Base-by-base conservation (phyloP, 1,140 invertebrate genomes). In the Arctopsyche grandis region DNA sequence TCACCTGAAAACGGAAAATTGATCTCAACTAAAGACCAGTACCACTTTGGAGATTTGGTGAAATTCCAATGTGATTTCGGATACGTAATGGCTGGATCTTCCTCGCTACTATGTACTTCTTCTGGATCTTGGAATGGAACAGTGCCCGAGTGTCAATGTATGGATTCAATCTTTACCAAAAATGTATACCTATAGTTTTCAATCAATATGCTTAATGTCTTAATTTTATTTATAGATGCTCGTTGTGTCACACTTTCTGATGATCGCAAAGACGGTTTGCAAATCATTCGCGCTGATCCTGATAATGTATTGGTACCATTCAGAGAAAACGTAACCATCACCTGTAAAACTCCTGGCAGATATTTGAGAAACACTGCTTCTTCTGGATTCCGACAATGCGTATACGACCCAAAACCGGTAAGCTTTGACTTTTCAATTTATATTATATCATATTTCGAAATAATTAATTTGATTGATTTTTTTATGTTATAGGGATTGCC, bases 21-120 rank as follows among this genome's bases (percentile, higher is more conserved):
- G 46, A 86, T 99, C 14, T 93, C 95, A 0, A 96, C 95, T 0
- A 94, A 94, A 83, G 89, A 89, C 29, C 90, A 93, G 82, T 97
- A 94, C 86, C 95, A 97, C 83, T 99, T 96, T 86, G 96, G 96
- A 0, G 97, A 98, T 86, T 87, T 95, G 43, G 93, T 98, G 0
- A 92, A 91, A 78, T 99, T 99, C 90, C 94, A 97, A 84, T 99
- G 98, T 86, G 92, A 98, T 83, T 98, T 99, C 87, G 98, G 98
- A 12, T 98, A 96, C 85, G 93, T 98, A 5, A 93, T 98, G 90
- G 91, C 93, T 81, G 97, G 97, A 69, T 92, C 93, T 63, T 91
- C 94, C 0, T 92, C 93, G 24, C 88, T 99, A 3, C 88, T 95
- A 52, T 99, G 98, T 87, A 94, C 94, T 5, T 96, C 96, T 44